phyloP scores from a whole-genome alignment of 2,888 invertebrate genomes.

The Mellilla xanthometata region DNA sequence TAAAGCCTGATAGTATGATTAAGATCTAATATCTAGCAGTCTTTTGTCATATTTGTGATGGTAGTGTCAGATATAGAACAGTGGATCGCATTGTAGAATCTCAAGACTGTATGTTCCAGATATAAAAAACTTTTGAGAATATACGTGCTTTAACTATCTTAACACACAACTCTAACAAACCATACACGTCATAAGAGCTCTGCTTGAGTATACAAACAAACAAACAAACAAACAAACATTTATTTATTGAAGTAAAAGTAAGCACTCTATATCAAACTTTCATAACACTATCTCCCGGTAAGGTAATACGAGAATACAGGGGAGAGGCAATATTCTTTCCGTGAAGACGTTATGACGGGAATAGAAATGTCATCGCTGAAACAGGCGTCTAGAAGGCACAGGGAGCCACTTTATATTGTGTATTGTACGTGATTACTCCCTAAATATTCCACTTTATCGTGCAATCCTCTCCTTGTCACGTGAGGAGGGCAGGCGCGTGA shows the following conservation, averaged over 20 bases:
- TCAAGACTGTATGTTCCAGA: no score
- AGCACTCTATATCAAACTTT: conserved; percentile 4
- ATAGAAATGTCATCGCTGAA: conserved; percentile 52
- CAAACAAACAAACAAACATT: not conserved
- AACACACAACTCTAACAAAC: no score
- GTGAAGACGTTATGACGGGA: conserved; percentile 41
- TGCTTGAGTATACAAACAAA: no score
- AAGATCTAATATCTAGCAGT: no score
- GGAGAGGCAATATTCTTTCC: conserved; percentile 43
- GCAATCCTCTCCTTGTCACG: conserved; percentile 70
- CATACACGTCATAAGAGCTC: no score
- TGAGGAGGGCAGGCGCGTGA: conserved; percentile 61
- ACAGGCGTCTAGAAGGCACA: conserved; percentile 35
- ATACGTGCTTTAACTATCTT: no score
- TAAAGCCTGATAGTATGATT: no score
- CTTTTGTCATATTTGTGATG: no score
- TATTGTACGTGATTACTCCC: conserved; percentile 72
- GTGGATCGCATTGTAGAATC: no score
- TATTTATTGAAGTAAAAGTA: no score
- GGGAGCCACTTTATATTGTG: conserved; percentile 50
- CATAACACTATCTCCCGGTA: conserved; percentile 5
- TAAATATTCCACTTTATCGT: conserved; percentile 77
- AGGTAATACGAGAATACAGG: conserved; percentile 1
- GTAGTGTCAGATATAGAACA: no score
- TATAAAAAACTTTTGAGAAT: no score